phyloP scores from a whole-genome alignment of 2,113 vertebrate genomes.

The Leucoraja erinaceus region DNA sequence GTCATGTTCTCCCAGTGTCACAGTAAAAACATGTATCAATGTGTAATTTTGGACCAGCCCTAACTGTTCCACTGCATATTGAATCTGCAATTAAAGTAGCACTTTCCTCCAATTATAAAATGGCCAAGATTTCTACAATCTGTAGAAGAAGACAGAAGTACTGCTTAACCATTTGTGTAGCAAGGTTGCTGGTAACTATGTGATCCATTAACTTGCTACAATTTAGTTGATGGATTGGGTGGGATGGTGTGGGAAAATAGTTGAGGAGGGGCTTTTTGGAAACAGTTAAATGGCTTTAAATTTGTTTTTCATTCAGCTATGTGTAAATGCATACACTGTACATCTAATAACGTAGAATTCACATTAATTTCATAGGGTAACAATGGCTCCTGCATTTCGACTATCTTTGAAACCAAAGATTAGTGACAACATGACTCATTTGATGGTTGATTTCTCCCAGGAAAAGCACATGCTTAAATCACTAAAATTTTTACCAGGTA shows the following conservation, averaged over 20 bases:
- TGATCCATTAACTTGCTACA: background rate
- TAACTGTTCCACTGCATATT: background rate
- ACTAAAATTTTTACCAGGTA: constrained; percentile 86
- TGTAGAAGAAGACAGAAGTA: background rate
- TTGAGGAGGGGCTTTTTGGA: too few species aligned
- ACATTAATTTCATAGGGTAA: constrained; percentile 63
- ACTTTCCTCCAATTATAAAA: background rate
- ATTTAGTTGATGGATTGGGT: background rate
- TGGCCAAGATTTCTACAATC: background rate
- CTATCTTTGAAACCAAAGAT: constrained; percentile 74
- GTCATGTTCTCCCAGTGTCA: background rate
- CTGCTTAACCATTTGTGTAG: background rate
- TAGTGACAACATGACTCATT: constrained; percentile 79
- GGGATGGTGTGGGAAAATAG: too few species aligned
- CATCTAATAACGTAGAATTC: background rate
- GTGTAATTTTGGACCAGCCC: background rate
- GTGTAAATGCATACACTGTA: background rate
- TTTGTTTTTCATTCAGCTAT: background rate
- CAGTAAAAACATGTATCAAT: background rate
- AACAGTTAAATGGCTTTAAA: too few species aligned
- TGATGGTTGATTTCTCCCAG: constrained; percentile 79
- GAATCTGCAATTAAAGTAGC: background rate
- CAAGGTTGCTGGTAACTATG: background rate
- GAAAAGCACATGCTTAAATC: constrained; percentile 71
- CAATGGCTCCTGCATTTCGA: constrained; percentile 83